Conservation (phyloP, 2,113 vertebrate species). For the Oncorhynchus tshawytscha region DNA sequence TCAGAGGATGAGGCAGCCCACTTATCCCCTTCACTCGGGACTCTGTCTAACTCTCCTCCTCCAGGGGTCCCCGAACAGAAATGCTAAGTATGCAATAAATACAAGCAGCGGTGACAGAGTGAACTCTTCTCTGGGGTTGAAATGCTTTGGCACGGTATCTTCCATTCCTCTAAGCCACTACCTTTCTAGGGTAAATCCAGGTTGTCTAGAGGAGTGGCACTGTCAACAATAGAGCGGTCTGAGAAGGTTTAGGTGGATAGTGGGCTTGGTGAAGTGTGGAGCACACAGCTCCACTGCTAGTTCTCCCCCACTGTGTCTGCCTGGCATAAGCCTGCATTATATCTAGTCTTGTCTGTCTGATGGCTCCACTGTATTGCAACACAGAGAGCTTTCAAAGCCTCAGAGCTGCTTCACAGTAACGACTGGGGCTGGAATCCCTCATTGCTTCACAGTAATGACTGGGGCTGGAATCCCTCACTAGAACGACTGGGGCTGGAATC, state of each 20-base stretch:
- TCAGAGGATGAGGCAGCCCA: background rate
- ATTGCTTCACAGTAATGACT: too few species aligned
- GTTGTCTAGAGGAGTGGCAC: constrained; percentile 10
- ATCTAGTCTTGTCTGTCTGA: background rate
- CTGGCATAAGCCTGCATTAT: background rate
- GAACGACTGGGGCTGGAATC: too few species aligned
- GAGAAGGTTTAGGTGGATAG: background rate
- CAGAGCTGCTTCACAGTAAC: background rate
- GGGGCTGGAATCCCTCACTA: too few species aligned
- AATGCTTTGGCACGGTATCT: too few species aligned
- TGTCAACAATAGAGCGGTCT: constrained; percentile 19
- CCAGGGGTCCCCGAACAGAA: background rate
- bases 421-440: too few species aligned
- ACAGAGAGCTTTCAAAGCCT: constrained; percentile 5
- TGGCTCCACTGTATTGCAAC: background rate
- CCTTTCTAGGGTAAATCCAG: constrained; percentile 16
- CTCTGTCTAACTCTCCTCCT: background rate
- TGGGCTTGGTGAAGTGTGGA: constrained; percentile 1
- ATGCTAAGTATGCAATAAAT: constrained; percentile 30
- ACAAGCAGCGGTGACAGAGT: constrained; percentile 13
- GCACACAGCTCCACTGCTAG: background rate
- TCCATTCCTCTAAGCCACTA: too few species aligned
- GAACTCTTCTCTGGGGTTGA: too few species aligned
- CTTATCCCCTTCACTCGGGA: constrained; percentile 1
- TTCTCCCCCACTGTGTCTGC: background rate